Conservation (phyloP, 2,113 vertebrate species). For the Cebus imitator region DNA sequence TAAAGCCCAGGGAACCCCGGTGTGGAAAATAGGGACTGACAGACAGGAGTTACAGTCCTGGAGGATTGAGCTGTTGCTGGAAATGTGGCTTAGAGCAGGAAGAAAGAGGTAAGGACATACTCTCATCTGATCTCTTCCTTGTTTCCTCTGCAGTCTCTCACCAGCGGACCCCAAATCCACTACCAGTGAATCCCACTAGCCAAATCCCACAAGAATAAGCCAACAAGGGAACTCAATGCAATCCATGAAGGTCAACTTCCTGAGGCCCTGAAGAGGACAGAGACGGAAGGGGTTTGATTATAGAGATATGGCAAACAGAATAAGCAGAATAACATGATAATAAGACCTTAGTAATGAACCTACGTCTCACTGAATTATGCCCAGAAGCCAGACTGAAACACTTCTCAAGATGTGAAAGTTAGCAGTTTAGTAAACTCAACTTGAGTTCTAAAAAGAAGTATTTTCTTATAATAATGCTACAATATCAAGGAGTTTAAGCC, state of each 20-base stretch:
- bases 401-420: background rate
- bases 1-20: background rate
- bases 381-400: background rate
- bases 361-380: background rate
- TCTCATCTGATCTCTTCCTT: accelerated
- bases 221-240: too few relatives aligned
- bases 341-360: too few relatives aligned
- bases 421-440: background rate
- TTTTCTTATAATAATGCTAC: background rate
- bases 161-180: too few relatives aligned
- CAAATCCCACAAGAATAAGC: background rate
- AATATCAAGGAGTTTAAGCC: background rate
- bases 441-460: background rate
- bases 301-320: background rate
- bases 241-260: accelerated
- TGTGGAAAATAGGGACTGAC: too few relatives aligned
- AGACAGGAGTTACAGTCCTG: accelerated
- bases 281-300: background rate
- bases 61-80: background rate
- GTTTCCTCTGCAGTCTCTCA: accelerated
- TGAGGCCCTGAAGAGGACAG: accelerated
- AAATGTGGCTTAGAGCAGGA: background rate
- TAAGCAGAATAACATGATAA: too few relatives aligned
- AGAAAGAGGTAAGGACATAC: background rate
- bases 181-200: accelerated